Evolutionary conservation across 2,797 vertebrate genomes (phyloP).

Genomic region (Spondyliosoma cantharus): DNA sequence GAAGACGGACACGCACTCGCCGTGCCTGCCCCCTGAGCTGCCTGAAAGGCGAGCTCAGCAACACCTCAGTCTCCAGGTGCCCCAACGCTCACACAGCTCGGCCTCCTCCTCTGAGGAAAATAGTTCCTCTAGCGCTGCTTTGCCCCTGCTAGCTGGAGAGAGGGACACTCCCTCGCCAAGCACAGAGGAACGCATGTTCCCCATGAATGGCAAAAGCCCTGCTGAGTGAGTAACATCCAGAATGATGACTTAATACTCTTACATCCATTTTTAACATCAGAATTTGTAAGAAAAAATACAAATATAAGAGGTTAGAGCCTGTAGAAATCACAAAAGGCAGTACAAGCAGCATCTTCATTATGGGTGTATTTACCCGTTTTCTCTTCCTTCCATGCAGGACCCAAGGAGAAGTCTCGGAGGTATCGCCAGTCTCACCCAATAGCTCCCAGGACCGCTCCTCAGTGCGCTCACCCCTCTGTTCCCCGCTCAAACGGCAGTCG

Average conservation of each 20-base stretch:
- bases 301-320: neutral
- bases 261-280: neutral
- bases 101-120: constrained; percentile 97
- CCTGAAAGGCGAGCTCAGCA: constrained; percentile 86
- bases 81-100: constrained; percentile 93
- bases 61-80: constrained; percentile 93
- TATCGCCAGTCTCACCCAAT: constrained; percentile 88
- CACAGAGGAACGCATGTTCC: constrained; percentile 85
- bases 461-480: constrained; percentile 91
- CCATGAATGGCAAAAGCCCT: constrained; percentile 82
- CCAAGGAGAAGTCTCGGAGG: constrained; percentile 84
- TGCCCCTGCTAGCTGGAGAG: constrained; percentile 92
- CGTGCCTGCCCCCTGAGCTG: constrained; percentile 87
- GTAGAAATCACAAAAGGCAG: neutral
- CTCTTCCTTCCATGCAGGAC: constrained; percentile 73
- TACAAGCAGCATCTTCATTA: neutral
- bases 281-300: too few species aligned
- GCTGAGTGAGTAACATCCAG: constrained; percentile 85
- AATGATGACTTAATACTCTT: neutral
- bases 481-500: constrained; percentile 92
- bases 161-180: constrained; percentile 91
- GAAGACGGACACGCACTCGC: constrained; percentile 88
- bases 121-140: constrained; percentile 92
- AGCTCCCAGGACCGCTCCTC: constrained; percentile 87
- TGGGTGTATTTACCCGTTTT: neutral